A percentile compares a stretch with the other conserved stretches of the same genome.
These are phyloP conservation scores for Brachionus angularis DNA, from an alignment of 1,140 invertebrate species.

Conservation along the genomic window DNA sequence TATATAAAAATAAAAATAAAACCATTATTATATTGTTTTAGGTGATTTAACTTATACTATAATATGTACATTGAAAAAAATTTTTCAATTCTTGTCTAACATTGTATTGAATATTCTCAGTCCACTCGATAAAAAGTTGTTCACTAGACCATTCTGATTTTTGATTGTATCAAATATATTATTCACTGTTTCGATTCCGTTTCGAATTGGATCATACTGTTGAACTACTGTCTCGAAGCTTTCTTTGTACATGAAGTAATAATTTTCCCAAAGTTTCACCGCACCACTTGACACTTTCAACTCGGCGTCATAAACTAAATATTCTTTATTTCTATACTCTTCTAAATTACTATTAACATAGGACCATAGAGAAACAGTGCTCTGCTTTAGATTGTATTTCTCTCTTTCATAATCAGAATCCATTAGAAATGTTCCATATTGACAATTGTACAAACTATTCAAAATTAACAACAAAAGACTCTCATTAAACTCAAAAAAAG, in stretches of 20 bases:
- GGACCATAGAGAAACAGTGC: constrained; percentile 92
- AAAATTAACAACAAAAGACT: constrained; percentile 87
- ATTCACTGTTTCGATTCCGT: neutral
- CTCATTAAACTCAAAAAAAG: constrained; percentile 90
- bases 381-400: constrained; percentile 71
- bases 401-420: constrained; percentile 66
- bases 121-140: constrained; percentile 24
- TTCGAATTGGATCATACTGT: too few species aligned
- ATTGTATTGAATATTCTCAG: constrained; percentile 12
- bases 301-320: constrained; percentile 64
- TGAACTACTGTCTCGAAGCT: neutral
- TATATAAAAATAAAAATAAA: too few species aligned
- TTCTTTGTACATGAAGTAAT: constrained; percentile 27
- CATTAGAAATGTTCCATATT: constrained; percentile 95
- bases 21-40: too few species aligned
- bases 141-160: constrained; percentile 14
- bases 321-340: constrained; percentile 85
- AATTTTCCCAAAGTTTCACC: constrained; percentile 4
- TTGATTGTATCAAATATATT: constrained; percentile 8
- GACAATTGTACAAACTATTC: constrained; percentile 92
- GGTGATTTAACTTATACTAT: too few species aligned
- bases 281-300: constrained; percentile 45
- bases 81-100: constrained; percentile 23
- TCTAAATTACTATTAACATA: constrained; percentile 79
- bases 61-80: constrained; percentile 1